Base-by-base conservation (phyloP, 2,797 vertebrate genomes). In the Sebastes melanostomus region DNA sequence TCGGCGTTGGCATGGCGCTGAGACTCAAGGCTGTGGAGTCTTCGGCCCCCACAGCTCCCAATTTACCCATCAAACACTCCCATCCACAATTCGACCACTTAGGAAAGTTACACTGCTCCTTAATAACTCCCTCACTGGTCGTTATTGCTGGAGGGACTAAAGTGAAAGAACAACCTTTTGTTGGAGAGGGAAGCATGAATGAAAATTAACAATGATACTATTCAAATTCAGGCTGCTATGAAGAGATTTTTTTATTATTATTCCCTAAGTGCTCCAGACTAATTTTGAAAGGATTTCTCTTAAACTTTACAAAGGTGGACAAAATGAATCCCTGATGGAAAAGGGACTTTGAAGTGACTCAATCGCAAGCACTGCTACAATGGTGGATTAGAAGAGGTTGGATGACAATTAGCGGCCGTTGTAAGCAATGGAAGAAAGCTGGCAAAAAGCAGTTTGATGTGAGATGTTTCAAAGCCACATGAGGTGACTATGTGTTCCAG, bases 1-100 rank as follows among this genome's bases (percentile, higher is more conserved):
- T 90, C 79, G 5, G 80, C 42, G 42, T 59, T 86, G 90, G 87
- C 76, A 3, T 85, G 90, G 80, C 69, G 50, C 92, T 88, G 90
- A 56, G 89, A 86, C 67, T 88, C 75, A 86, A 91, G 92, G 89
- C 90, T 90, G 87, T 75, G 75, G 74, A 83, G 75, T 82, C 81
- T 86, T 66, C 32, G 59, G 79, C 86, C 75, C 88, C 88, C 72
- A 84, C 79, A 76, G 90, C 68, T 92, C 85, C 88, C 85, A 90
- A 91, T 93, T 92, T 92, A 91, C 84, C 81, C 87, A 92, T 90
- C 88, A 92, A 93, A 93, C 75, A 78, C 80, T 86, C 63, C 81
- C 65, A 82, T 83, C 68, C 71, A 83, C 76, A 71, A 81, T 85
- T 77, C 42, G 16, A 84, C 74, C 82, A 85, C 82, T 88, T 84